Percentiles rank a stretch among this genome's conserved stretches.
phyloP scores from a whole-genome alignment of 2,797 vertebrate genomes.

The Scomberomorus guttatus region DNA sequence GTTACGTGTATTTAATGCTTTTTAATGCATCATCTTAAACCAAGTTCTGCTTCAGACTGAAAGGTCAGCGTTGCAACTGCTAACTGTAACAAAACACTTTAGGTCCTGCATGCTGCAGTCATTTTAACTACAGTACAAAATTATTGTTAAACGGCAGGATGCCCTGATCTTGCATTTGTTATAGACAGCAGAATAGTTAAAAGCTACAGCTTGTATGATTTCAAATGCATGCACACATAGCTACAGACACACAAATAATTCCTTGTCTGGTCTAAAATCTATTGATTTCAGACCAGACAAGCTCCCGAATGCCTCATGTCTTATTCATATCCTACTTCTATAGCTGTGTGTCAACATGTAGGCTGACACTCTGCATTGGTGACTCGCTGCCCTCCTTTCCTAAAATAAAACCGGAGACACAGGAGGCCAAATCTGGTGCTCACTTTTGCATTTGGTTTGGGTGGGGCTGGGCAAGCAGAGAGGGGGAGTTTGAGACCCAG shows the following conservation, averaged over 20 bases:
- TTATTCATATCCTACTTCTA: constrained; percentile 50
- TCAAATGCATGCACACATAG: not conserved
- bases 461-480: not conserved
- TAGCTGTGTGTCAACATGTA: constrained; percentile 67
- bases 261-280: not conserved
- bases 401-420: constrained; percentile 78
- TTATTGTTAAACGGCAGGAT: not conserved
- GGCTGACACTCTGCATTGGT: constrained; percentile 56
- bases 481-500: constrained; percentile 2
- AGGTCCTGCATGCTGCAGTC: not conserved
- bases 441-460: constrained; percentile 36
- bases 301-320: constrained; percentile 7
- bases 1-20: constrained; percentile 9
- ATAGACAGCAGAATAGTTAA: not conserved
- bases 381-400: constrained; percentile 79
- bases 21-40: constrained; percentile 1
- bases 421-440: constrained; percentile 64
- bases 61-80: not conserved
- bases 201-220: not conserved
- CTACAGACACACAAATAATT: not conserved
- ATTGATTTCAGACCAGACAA: not conserved
- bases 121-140: not conserved
- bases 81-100: not conserved
- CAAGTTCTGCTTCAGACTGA: constrained; percentile 3
- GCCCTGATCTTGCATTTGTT: not conserved